phyloP scores from a whole-genome alignment of 2,113 vertebrate species.

The Macaca nemestrina region DNA sequence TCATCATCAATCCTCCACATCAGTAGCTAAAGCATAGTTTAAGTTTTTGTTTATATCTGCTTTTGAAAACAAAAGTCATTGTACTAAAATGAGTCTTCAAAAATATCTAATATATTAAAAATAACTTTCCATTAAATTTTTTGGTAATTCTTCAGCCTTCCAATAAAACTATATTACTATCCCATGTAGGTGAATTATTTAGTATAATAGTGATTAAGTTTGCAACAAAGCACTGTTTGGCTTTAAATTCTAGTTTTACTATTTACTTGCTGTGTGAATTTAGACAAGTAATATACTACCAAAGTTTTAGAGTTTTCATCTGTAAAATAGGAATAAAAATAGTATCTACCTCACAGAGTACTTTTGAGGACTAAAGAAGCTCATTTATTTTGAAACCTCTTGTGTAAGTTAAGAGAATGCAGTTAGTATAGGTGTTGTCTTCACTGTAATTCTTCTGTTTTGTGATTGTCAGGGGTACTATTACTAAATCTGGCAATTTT shows the following conservation, averaged over 20 bases:
- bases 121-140: not conserved
- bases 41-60: slow-evolving; percentile 3
- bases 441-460: not conserved
- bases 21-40: not conserved
- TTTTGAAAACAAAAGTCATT: not conserved
- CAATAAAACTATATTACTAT: not conserved
- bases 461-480: not conserved
- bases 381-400: not conserved
- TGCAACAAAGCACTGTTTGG: rapidly evolving
- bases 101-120: not conserved
- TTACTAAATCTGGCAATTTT: not conserved
- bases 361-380: not conserved
- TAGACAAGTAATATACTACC: not conserved
- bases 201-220: not conserved
- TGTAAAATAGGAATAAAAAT: not conserved
- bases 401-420: not conserved
- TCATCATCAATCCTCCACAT: slow-evolving; percentile 33
- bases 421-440: not conserved
- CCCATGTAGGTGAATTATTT: not conserved
- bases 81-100: not conserved
- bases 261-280: not conserved
- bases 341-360: not conserved
- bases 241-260: not conserved
- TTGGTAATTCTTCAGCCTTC: not conserved
- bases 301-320: not conserved